Percentiles rank a stretch among this genome's conserved stretches.
Conservation (phyloP, 2,888 invertebrate genomes). For the Drosophila siamana region DNA sequence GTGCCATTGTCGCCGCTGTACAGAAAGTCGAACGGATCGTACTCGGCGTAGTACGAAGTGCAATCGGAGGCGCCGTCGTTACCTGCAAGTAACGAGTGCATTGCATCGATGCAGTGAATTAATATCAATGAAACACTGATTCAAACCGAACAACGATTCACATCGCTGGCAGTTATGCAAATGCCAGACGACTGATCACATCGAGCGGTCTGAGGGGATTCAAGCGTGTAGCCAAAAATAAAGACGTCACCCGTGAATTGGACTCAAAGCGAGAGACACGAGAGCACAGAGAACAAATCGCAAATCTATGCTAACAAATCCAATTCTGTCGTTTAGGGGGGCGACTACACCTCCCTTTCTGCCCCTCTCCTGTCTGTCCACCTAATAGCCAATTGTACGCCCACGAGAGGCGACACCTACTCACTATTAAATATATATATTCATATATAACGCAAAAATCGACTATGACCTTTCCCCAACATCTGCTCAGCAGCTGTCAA, state of each 20-base stretch:
- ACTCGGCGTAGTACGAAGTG: slow-evolving; percentile 90
- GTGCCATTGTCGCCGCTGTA: slow-evolving; percentile 88
- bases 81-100: slow-evolving; percentile 85
- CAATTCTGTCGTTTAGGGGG: background rate
- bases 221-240: slow-evolving; percentile 63
- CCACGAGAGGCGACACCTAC: slow-evolving; percentile 43
- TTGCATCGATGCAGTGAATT: slow-evolving; percentile 53
- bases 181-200: slow-evolving; percentile 21
- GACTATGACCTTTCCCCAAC: slow-evolving; percentile 36
- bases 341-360: background rate
- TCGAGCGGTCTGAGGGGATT: slow-evolving; percentile 18
- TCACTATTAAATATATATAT: slow-evolving; percentile 26
- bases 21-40: slow-evolving; percentile 92
- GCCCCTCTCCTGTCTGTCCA: background rate
- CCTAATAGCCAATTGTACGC: slow-evolving; percentile 57
- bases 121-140: slow-evolving; percentile 23
- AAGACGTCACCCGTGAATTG: slow-evolving; percentile 36
- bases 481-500: slow-evolving; percentile 24
- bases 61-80: slow-evolving; percentile 87
- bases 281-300: slow-evolving; percentile 45
- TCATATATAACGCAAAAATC: background rate
- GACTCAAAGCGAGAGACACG: slow-evolving; percentile 1
- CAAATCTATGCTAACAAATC: slow-evolving; percentile 71
- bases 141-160: slow-evolving; percentile 25
- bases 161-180: slow-evolving; percentile 60